Evolutionary conservation across 2,888 invertebrate species (phyloP), one percentile per base, ranked within the genome.

Genomic region (Polymixis lichenea): DNA sequence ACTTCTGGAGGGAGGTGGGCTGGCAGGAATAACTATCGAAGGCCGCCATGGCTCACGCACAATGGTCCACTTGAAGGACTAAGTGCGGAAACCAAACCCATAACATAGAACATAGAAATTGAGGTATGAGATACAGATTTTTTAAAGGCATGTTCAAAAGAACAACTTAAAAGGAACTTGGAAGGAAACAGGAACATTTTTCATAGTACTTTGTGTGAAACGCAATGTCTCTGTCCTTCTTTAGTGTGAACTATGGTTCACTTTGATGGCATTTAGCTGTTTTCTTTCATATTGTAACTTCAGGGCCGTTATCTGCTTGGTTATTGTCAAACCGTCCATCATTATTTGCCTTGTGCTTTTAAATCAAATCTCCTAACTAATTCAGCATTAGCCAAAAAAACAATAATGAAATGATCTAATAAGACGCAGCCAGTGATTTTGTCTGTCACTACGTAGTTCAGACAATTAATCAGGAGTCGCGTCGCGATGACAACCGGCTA

Each of bases 401-500:
- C 28, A 70, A 66, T 77, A 80, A 82, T 69, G 43, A 84, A 78
- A 87, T 78, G 62, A 82, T 86, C 80, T 74, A 86, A 85, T 80
- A 75, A 72, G 77, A 84, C 72, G 80, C 83, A 84, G 67, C 75
- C 78, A 77, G 87, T 86, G 88, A 87, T 87, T 88, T 77, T 46
- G 86, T 88, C 83, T 88, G 86, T 87, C 87, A 85, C 78, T 84
- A 69, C 80, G 78, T 80, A 78, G 79, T 84, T 77, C 76, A 65
- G 70, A 84, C 80, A 87, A 89, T 90, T 88, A 89, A 91, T 91
- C 88, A 91, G 80, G 71, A 78, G 83, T 64, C 78, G 83, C 78
- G 82, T 69, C 86, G 69, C 72, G 89, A 89, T 86, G 90, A 90
- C 90, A 87, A 74, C 84, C 71, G 82, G 83, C 90, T 91, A 90